These are phyloP conservation scores for Cephus spinipes DNA, from an alignment of 2,888 invertebrate genomes.

Conservation along the genomic window DNA sequence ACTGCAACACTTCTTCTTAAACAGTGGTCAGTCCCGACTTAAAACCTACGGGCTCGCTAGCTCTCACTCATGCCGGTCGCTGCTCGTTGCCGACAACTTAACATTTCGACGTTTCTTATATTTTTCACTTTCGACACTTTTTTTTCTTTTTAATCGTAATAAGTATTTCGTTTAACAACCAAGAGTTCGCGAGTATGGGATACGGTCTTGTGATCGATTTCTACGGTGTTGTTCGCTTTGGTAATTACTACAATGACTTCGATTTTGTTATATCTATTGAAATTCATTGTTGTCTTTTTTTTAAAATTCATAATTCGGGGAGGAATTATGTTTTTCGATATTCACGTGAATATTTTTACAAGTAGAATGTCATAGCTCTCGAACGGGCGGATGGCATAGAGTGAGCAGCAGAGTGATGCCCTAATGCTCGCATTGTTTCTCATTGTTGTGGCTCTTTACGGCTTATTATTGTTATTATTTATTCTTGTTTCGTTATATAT, in stretches of 20 bases:
- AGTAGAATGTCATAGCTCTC: constrained; percentile 3
- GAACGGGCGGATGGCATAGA: constrained; percentile 51
- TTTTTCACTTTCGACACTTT: neutral
- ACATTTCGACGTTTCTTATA: neutral
- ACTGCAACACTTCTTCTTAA: constrained; percentile 68
- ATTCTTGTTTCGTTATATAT: constrained; percentile 44
- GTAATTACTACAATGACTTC: neutral
- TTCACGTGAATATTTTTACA: neutral
- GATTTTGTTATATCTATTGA: neutral
- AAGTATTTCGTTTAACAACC: neutral
- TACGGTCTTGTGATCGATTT: neutral
- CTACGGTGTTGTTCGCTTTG: neutral
- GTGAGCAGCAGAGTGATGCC: constrained; percentile 53
- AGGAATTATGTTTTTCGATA: neutral
- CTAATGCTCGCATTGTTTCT: constrained; percentile 67
- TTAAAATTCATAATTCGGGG: neutral
- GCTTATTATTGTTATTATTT: constrained; percentile 63
- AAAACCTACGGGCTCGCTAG: constrained; percentile 59
- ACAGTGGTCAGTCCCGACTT: constrained; percentile 67
- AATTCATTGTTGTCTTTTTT: neutral
- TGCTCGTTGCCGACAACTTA: constrained; percentile 9
- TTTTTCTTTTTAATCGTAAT: neutral
- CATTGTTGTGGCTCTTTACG: constrained; percentile 68
- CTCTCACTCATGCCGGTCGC: constrained; percentile 53
- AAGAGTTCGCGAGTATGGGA: neutral